phyloP scores from a whole-genome alignment of 2,797 vertebrate genomes.

The Aphelocoma californica region DNA sequence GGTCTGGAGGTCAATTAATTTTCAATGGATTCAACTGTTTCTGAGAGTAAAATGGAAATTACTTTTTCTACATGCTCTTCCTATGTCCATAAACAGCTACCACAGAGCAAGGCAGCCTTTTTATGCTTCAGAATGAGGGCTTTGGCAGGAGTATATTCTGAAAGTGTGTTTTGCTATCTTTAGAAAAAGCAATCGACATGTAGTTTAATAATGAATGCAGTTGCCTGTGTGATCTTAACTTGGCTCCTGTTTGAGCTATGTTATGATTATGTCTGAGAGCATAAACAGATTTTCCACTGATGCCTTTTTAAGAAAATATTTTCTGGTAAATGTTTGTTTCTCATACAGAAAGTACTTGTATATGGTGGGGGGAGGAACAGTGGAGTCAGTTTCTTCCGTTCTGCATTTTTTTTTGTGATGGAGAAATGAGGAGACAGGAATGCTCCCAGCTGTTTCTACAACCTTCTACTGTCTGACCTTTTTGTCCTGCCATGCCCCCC shows the following conservation, averaged over 20 bases:
- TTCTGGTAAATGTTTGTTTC: constrained; percentile 19
- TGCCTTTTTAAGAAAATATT: not conserved
- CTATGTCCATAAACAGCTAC: not conserved
- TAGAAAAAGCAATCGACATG: constrained; percentile 18
- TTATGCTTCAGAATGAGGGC: not conserved
- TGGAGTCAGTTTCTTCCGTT: not conserved
- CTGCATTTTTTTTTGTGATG: not conserved
- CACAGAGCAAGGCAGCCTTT: not conserved
- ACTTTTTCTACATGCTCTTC: not conserved
- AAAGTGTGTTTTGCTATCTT: constrained; percentile 9
- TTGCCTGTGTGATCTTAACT: constrained; percentile 18
- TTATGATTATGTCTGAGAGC: constrained; percentile 19
- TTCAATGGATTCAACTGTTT: not conserved
- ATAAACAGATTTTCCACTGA: constrained; percentile 33
- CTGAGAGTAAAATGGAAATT: not conserved
- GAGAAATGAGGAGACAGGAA: not conserved
- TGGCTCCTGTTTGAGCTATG: constrained; percentile 15
- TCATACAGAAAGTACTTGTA: not conserved
- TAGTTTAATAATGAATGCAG: constrained; percentile 46
- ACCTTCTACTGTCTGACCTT: not conserved
- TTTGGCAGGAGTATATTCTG: not conserved
- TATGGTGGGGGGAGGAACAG: not conserved
- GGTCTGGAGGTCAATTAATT: not conserved
- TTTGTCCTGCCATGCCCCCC: not conserved
- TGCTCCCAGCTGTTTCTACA: not conserved